Evolutionary conservation across 2,888 invertebrate genomes (phyloP).

Genomic region (Rosalia funebris): DNA sequence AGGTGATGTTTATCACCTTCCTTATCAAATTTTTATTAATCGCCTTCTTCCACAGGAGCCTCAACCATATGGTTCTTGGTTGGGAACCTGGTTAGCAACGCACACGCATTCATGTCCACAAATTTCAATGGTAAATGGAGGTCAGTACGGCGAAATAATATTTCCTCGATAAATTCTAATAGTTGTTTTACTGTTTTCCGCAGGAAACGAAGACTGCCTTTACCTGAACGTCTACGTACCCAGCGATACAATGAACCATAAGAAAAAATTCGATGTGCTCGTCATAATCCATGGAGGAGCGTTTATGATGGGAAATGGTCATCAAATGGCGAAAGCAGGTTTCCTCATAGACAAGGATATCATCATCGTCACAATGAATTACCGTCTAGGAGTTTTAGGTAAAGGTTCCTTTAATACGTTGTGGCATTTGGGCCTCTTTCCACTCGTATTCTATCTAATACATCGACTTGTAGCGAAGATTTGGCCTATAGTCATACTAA

Average conservation of each 20-base stretch:
- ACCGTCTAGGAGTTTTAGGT: constrained; percentile 56
- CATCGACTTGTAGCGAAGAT: too few species aligned
- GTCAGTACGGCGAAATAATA: too few species aligned
- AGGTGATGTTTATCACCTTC: too few species aligned
- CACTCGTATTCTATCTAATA: too few species aligned
- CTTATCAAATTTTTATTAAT: too few species aligned
- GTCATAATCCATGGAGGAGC: constrained; percentile 65
- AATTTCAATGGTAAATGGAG: not conserved
- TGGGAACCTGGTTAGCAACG: constrained; percentile 74
- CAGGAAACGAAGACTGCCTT: constrained; percentile 74
- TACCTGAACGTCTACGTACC: constrained; percentile 73
- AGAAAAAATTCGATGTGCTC: constrained; percentile 60
- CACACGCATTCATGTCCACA: not conserved
- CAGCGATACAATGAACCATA: constrained; percentile 58
- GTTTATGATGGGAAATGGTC: constrained; percentile 61
- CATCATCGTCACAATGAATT: constrained; percentile 55
- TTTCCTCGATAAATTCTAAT: not conserved
- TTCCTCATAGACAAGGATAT: constrained; percentile 60
- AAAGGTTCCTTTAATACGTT: not conserved
- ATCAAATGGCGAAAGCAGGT: constrained; percentile 61
- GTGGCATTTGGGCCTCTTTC: too few species aligned
- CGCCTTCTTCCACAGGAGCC: constrained; percentile 67
- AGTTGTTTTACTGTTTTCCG: not conserved
- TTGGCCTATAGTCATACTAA: too few species aligned
- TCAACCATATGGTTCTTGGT: constrained; percentile 69